Percentiles rank a stretch among this genome's conserved stretches.
phyloP scores from a whole-genome alignment of 2,113 vertebrate species.

The Polyodon spathula region DNA sequence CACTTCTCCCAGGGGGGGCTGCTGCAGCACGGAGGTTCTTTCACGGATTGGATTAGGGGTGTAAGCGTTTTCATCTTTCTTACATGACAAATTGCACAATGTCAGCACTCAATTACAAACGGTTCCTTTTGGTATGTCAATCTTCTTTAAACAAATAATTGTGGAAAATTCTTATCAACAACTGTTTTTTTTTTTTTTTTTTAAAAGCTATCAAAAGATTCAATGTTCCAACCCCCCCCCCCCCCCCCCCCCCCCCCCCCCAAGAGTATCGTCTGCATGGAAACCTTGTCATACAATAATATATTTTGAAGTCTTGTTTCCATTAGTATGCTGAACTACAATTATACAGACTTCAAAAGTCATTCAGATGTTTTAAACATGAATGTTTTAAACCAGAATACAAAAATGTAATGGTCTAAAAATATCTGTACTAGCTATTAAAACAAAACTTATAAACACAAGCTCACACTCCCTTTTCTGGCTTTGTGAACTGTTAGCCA shows the following conservation, averaged over 20 bases:
- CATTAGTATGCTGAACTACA: slow-evolving; percentile 20
- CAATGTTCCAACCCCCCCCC: too few relatives aligned
- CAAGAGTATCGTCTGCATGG: neutral
- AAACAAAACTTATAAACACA: slow-evolving; percentile 24
- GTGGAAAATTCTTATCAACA: too few relatives aligned
- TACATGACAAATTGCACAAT: slow-evolving; percentile 5
- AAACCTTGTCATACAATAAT: too few relatives aligned
- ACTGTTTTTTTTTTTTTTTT: neutral
- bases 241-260: too few relatives aligned
- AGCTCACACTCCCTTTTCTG: slow-evolving; percentile 24
- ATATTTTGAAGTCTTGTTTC: slow-evolving; percentile 3
- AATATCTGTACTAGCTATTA: slow-evolving; percentile 23
- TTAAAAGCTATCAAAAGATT: slow-evolving; percentile 8
- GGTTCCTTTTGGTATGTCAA: neutral
- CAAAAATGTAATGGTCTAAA: slow-evolving; percentile 17
- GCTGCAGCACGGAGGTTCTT: too few relatives aligned
- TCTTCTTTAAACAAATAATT: slow-evolving; percentile 9
- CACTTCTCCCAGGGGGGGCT: too few relatives aligned
- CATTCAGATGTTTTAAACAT: slow-evolving; percentile 23
- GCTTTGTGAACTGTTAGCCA: slow-evolving; percentile 50
- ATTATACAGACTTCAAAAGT: slow-evolving; percentile 24
- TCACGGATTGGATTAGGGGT: too few relatives aligned
- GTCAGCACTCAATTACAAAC: neutral
- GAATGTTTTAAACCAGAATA: too few relatives aligned
- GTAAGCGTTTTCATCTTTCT: neutral